Base-by-base conservation (phyloP, 2,113 vertebrate genomes). In the Phocoena sinus region DNA sequence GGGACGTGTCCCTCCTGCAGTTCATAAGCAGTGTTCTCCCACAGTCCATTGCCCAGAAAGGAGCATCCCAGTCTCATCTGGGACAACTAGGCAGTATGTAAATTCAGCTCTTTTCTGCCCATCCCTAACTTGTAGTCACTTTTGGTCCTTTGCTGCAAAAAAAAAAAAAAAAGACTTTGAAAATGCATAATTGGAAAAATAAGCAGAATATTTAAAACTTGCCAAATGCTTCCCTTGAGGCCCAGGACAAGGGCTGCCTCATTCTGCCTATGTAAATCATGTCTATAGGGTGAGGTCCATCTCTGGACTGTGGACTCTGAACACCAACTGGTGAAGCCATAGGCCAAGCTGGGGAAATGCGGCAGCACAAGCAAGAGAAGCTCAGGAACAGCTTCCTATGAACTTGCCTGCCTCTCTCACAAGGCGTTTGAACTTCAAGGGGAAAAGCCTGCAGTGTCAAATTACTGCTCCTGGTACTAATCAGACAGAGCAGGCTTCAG, bases 181-280 rank as follows among this genome's bases (percentile, higher is more conserved):
- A 98, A 98, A 92, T 97, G 98, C 98, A 98, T 98, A 98, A 98
- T 91, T 98, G 91, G 92, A 97, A 98, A 98, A 98, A 98, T 95
- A 97, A 98, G 91, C 97, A 91, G 95, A 97, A 96, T 98, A 95
- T 98, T 98, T 58, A 8, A 98, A 98, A 96, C 97, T 94, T 93
- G 91, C 85, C 93, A 96, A 91, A 15, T 38, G 83, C 87, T 97
- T 98, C 91, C 97, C 97, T 98, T 97, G 92, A 98, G 92, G 94
- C 97, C 81, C 87, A 91, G 94, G 98, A 94, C 92, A 97, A 97
- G 85, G 96, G 79, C 94, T 84, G 95, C 93, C 94, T 98, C 95
- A 94, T 98, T 98, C 97, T 98, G 97, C 98, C 96, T 97, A 70
- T 98, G 97, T 98, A 98, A 98, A 97, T 98, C 97, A 97, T 87